Base-by-base conservation (phyloP, 2,113 vertebrate genomes). In the Puntigrus tetrazona region DNA sequence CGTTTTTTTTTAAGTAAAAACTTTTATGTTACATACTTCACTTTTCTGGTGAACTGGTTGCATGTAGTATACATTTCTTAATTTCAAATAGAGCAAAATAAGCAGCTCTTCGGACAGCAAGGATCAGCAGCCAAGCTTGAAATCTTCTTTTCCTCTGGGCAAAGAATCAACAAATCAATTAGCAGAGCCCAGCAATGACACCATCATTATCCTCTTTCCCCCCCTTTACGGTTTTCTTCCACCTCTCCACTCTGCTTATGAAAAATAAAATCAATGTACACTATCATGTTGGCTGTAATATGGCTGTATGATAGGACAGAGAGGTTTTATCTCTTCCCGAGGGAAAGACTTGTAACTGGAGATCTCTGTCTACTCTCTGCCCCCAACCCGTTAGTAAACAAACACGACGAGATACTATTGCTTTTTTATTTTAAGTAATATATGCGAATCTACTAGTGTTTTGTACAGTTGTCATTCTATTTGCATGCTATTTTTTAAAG, bases 231-330 rank as follows among this genome's bases (percentile, higher is more conserved):
- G 41, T 57, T 45, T 73, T 45, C 84, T 41, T 85, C 34, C 80
- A 59, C 11, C 65, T 75, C n/a, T 75, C 41, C 38, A 74, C 63
- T 61, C 55, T 73, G 25, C 78, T 82, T 84, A 88, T 65, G 87
- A 85, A 82, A 82, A 90, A 93, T n/a, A 93, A 94, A 75, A 75
- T 94, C 93, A 89, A 93, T 94, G 91, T 38, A 14, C 81, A n/a
- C 80, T 93, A 93, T 95, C 91, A 85, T 91, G 92, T 93, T 94
- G 90, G 81, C 90, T 85, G 76, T 90, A 87, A 92, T 91, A 93
- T 91, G 90, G 91, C 89, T 85, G 83, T 57, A 52, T 87, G 90
- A 89, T 63, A 72, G 74, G 85, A 81, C 83, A 63, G 86, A 61
- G 9, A 73, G 86, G 86, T 84, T 86, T 87, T 86, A 82, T 79